Evolutionary conservation across 2,888 invertebrate genomes (phyloP), one percentile per base, ranked within the genome.

Genomic region (Ormyrus rosae): DNA sequence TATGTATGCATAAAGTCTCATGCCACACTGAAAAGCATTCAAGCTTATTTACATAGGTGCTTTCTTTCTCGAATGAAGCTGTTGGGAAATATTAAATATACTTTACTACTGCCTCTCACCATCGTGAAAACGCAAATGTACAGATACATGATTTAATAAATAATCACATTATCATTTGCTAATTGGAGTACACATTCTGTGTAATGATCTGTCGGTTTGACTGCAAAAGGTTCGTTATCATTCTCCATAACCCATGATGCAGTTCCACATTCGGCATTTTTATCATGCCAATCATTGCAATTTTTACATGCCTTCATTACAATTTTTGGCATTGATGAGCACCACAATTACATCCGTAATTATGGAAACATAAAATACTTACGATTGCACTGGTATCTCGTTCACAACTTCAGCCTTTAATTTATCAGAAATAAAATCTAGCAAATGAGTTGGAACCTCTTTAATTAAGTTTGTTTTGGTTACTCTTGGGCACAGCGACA

Each of bases 401-500:
- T 79, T 71, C 73, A 88, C 83, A 11, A 77, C 82, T 6, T 79
- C 71, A 0, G 85, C 86, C 2, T 81, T 83, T 6, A 86, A 85
- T 55, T 84, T 84, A 48, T 89, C 87, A 10, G 80, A 34, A 34
- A 86, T 64, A 51, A 86, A 82, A 51, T 85, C 85, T 55, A 87
- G 80, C 0, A 82, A 72, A 2, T 84, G 84, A 0, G 80, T 46
- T 5, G 80, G 60, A 13, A 75, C 55, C 48, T 80, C 46, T 60
- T 75, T 84, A 13, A 89, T 84, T 73, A 90, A 82, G 3, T 84
- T 83, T 2, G 90, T 90, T 4, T 81, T 83, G 4, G 85, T 86
- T 9, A 89, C 84, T 46, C 89, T 89, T 0, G 91, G 90, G 69
- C 91, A 91, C 80, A 90, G 84, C 1, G 87, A 84, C 58, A 89